Evolutionary conservation across 1,140 invertebrate genomes (phyloP), one percentile per base, ranked within the genome.

Genomic region (Planococcus citri): DNA sequence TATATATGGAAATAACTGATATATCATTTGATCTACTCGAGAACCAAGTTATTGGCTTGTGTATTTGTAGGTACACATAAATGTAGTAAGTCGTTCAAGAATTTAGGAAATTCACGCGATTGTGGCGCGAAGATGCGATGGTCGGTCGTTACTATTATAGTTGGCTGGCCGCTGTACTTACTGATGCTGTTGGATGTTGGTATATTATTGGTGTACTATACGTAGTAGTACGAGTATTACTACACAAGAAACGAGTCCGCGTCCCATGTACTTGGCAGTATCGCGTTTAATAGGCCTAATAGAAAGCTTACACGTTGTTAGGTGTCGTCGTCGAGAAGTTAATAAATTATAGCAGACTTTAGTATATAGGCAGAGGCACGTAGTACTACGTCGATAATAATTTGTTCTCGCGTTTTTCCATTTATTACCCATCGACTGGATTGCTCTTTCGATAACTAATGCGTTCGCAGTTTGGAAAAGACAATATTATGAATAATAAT

Each of bases 341-440:
- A 51, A 51, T 51, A 51, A 51, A 51, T 51, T 51, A 51, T 51
- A 33, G 29, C 29, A 3, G 12, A 12, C 29, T 51, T 3, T 9
- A 4, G 41, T 51, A n/a, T n/a, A n/a, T n/a, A n/a, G n/a, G n/a
- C n/a, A n/a, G n/a, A n/a, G n/a, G n/a, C n/a, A n/a, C n/a, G n/a
- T n/a, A n/a, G n/a, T n/a, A n/a, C n/a, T n/a, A 33, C n/a, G 41
- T 51, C 41, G 41, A 51, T 51, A 51, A 51, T 51, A 51, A 51
- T 51, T 51, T 51, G 41, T 51, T 17, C 41, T 51, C 41, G 41
- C 12, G 12, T 12, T 20, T 51, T 51, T 51, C 41, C 41, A 51
- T 51, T 51, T 51, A 51, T 51, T 51, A 51, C n/a, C 29, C 41
- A 51, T 51, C 41, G 41, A 20, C 41, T 3, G 17, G n/a, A n/a